These are phyloP conservation scores for Synergus japonicus DNA, from an alignment of 2,888 invertebrate genomes.

Conservation along the genomic window DNA sequence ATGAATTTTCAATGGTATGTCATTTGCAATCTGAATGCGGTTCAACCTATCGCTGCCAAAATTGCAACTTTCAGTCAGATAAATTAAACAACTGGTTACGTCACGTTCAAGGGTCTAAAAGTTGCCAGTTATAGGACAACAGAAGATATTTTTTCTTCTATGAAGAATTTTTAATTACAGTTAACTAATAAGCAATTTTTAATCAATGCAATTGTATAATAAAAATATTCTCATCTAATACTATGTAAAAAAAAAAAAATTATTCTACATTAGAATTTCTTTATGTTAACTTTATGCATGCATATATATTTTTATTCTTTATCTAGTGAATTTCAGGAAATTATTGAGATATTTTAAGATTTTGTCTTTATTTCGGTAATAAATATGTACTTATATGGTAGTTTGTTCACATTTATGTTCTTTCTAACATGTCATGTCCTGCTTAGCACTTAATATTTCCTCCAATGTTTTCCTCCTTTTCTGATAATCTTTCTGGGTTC, in stretches of 20 bases:
- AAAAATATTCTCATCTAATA: background rate
- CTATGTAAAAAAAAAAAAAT: background rate
- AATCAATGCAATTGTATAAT: background rate
- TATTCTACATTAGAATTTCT: background rate
- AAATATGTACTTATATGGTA: background rate
- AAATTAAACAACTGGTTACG: conserved; percentile 55
- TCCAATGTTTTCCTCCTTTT: background rate
- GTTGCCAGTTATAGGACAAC: background rate
- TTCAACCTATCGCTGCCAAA: conserved; percentile 52
- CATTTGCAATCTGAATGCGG: conserved; percentile 63
- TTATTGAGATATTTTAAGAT: too few species aligned
- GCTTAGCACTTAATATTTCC: conserved; percentile 7
- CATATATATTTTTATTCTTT: background rate
- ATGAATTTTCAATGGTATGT: conserved; percentile 58
- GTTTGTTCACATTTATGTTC: conserved; percentile 5
- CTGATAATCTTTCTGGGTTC: conserved; percentile 7
- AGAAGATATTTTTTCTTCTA: background rate
- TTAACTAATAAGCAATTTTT: background rate
- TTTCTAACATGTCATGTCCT: background rate
- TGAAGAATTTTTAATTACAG: too few species aligned
- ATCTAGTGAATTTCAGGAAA: too few species aligned
- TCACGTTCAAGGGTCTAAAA: conserved; percentile 49
- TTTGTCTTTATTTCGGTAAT: background rate
- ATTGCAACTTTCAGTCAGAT: conserved; percentile 55
- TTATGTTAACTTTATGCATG: background rate